Evolutionary conservation across 2,888 invertebrate species (phyloP).

Genomic region (Hylaea fasciaria): DNA sequence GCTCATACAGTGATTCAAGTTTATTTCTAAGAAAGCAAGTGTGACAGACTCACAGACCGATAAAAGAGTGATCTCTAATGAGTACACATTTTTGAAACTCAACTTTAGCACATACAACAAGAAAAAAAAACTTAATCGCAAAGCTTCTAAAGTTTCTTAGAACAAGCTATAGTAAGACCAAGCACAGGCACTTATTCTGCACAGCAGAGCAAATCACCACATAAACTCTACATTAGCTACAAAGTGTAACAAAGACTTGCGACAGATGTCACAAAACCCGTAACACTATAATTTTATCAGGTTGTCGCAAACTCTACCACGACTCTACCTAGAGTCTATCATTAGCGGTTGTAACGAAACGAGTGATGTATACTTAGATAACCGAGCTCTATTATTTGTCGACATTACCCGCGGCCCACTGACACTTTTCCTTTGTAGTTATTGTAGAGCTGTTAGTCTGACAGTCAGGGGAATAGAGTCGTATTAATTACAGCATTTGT

Average conservation of each 20-base stretch:
- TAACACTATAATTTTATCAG: conserved; percentile 38
- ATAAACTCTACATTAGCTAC: neutral
- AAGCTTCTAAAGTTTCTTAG: too few relatives aligned
- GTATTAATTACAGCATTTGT: conserved; percentile 21
- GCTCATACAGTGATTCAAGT: too few relatives aligned
- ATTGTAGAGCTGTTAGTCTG: conserved; percentile 37
- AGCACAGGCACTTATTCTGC: too few relatives aligned
- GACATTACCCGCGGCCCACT: conserved; percentile 53
- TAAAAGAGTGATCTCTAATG: too few relatives aligned
- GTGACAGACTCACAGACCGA: too few relatives aligned
- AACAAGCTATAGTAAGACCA: too few relatives aligned
- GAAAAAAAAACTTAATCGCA: too few relatives aligned
- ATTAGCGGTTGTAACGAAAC: conserved; percentile 29
- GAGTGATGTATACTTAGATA: conserved; percentile 21
- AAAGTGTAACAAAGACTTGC: conserved; percentile 13
- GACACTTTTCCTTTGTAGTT: conserved; percentile 61
- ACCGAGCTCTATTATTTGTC: conserved; percentile 48
- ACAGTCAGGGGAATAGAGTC: conserved; percentile 23
- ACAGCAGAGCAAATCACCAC: neutral
- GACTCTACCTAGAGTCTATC: conserved; percentile 27
- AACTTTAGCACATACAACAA: too few relatives aligned
- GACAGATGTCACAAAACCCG: conserved; percentile 38
- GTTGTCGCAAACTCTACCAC: conserved; percentile 23
- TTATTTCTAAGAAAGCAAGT: too few relatives aligned
- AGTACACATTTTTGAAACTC: too few relatives aligned